Base-by-base conservation (phyloP, 2,888 invertebrate genomes). In the Halocaridina rubra region DNA sequence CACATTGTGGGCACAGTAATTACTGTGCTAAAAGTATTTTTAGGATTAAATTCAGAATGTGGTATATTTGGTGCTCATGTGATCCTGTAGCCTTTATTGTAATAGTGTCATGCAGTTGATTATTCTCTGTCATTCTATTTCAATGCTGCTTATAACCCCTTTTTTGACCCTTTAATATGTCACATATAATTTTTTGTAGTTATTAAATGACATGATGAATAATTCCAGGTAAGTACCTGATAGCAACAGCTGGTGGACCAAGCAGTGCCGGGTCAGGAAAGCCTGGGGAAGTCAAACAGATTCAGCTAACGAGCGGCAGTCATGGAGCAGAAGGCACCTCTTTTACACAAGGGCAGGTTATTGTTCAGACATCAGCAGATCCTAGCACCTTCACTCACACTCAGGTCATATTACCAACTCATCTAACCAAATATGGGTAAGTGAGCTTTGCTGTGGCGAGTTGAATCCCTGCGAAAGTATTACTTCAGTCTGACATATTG, bases 401-500 rank as follows among this genome's bases (percentile, higher is more conserved):
- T 77, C 87, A 87, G 82, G 85, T 87, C 57, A 82, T 87, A 59
- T 76, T 87, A 29, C 87, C 87, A n/a, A 86, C 87, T 27, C 82
- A 82, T 57, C 82, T 87, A 59, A 84, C 82, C 53, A 87, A 87
- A 72, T 87, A 87, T 74, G 85, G 87, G 87, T 87, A 61, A 87
- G 85, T 84, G 4, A n/a, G n/a, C n/a, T n/a, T n/a, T n/a, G n/a
- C n/a, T n/a, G n/a, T n/a, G n/a, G n/a, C n/a, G n/a, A n/a, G n/a
- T n/a, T n/a, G n/a, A n/a, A n/a, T n/a, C n/a, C n/a, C n/a, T n/a
- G n/a, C n/a, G n/a, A n/a, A n/a, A n/a, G n/a, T n/a, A n/a, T n/a
- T n/a, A n/a, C n/a, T n/a, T n/a, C n/a, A n/a, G n/a, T n/a, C n/a
- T n/a, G n/a, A n/a, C n/a, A n/a, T n/a, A n/a, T n/a, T n/a, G n/a